Evolutionary conservation across 1,140 invertebrate genomes (phyloP), one percentile per base, ranked within the genome.

Genomic region (Myzus persicae): DNA sequence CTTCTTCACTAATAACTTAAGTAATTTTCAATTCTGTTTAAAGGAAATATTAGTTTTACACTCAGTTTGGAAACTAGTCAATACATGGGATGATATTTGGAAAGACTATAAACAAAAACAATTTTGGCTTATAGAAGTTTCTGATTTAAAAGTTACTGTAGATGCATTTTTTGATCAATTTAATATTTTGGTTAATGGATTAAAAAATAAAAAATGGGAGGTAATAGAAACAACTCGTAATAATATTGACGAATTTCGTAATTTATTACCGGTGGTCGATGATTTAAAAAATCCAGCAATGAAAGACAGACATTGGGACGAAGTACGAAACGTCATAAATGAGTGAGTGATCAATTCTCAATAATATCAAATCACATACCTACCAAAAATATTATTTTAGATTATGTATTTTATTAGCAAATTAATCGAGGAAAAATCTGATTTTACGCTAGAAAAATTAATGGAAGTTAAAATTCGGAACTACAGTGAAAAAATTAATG

Each of bases 141-240:
- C 90, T 18, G 59, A 91, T 22, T 24, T 91, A 42, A 76, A 44
- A 36, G 22, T 40, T 4, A 36, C 26, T 24, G 67, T 91, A 22
- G 40, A 46, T 5, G 18, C 31, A 42, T 42, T 76, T n/a, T 76
- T 44, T 1, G 22, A 76, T 44, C 14, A 67, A 91, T 81, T 91
- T n/a, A 67, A 44, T 67, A 24, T 9, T 42, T 42, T 76, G 22
- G 7, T 36, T 24, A n/a, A 76, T 40, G 40, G 6, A 36, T 91
- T 91, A 44, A 76, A 20, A n/a, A 44, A 91, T 46, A 91, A 91
- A 76, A 91, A 91, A 91, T 81, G 54, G 90, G 90, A 91, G 20
- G 18, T 91, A 22, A 76, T 91, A 76, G 90, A 76, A 76, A 91
- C 90, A n/a, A 76, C 54, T n/a, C 31, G 38, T 8, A 76, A 91